A percentile compares a stretch with the other conserved stretches of the same genome.
These are phyloP conservation scores for Drosophila bocqueti DNA, from an alignment of 1,140 invertebrate genomes.

Conservation along the genomic window DNA sequence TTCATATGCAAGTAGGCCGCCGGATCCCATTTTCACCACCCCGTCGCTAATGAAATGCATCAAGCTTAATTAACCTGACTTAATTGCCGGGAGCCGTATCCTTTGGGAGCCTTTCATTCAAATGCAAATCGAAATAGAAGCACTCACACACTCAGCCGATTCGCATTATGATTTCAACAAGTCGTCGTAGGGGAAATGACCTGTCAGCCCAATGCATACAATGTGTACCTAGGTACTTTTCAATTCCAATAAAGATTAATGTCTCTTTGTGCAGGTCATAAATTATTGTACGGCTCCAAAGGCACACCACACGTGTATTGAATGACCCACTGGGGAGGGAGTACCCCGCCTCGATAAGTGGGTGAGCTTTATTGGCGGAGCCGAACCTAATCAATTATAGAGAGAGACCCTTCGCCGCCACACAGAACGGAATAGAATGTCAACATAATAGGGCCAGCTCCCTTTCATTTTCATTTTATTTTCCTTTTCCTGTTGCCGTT, in stretches of 20 bases:
- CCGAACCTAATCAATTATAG: slow-evolving; percentile 80
- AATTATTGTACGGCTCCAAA: slow-evolving; percentile 63
- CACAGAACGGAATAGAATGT: slow-evolving; percentile 59
- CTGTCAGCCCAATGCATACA: slow-evolving; percentile 62
- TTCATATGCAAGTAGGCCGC: not conserved
- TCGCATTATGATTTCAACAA: slow-evolving; percentile 28
- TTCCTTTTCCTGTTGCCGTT: slow-evolving; percentile 29
- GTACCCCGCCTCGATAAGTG: slow-evolving; percentile 26
- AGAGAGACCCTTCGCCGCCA: slow-evolving; percentile 21
- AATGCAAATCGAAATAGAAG: slow-evolving; percentile 25
- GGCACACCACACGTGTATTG: slow-evolving; percentile 16
- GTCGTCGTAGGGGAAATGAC: slow-evolving; percentile 34
- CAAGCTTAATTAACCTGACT: slow-evolving; percentile 23
- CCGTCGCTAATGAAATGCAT: slow-evolving; percentile 16
- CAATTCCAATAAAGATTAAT: slow-evolving; percentile 81
- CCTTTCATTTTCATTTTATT: slow-evolving; percentile 35
- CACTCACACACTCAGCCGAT: not conserved
- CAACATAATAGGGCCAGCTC: slow-evolving; percentile 71
- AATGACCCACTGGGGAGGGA: slow-evolving; percentile 31
- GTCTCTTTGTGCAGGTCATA: slow-evolving; percentile 74
- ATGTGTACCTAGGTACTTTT: slow-evolving; percentile 55
- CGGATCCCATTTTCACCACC: slow-evolving; percentile 13
- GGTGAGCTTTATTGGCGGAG: slow-evolving; percentile 60
- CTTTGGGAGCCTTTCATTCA: slow-evolving; percentile 20
- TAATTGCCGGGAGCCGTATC: slow-evolving; percentile 24